These are phyloP conservation scores for Nylanderia fulva DNA, from an alignment of 1,140 invertebrate genomes.

Conservation along the genomic window DNA sequence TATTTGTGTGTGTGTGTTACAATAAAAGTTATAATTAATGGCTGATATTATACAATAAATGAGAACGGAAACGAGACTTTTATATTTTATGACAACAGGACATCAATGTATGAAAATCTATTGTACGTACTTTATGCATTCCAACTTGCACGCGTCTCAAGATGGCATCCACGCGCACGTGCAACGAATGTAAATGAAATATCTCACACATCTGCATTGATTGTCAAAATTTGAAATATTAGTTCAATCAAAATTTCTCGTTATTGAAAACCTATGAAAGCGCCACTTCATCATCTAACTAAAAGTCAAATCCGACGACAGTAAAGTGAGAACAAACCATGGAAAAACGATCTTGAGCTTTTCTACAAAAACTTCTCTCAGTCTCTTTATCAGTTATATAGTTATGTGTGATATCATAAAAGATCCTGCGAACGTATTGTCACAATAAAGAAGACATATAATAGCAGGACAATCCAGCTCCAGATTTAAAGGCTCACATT, in stretches of 20 bases:
- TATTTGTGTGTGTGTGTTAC: not conserved
- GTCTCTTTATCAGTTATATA: not conserved
- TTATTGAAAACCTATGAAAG: constrained; percentile 8
- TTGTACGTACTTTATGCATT: not conserved
- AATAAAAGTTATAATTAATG: not conserved
- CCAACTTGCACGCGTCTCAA: constrained; percentile 30
- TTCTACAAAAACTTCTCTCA: not conserved
- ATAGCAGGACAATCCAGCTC: not conserved
- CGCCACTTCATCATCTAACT: not conserved
- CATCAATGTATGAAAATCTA: not conserved
- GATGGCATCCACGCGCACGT: constrained; percentile 42
- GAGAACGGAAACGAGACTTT: not conserved
- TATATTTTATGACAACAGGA: not conserved
- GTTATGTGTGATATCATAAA: not conserved
- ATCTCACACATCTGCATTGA: not conserved
- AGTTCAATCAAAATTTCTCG: not conserved
- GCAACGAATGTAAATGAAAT: constrained; percentile 27
- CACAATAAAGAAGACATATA: not conserved
- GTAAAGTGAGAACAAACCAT: not conserved
- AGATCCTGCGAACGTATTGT: not conserved
- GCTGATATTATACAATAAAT: not conserved
- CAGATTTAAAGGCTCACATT: not conserved
- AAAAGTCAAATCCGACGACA: not conserved
- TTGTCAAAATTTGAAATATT: not conserved
- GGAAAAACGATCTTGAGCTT: not conserved